phyloP scores from a whole-genome alignment of 1,140 invertebrate species.

The Lasioglossum baleicum region DNA sequence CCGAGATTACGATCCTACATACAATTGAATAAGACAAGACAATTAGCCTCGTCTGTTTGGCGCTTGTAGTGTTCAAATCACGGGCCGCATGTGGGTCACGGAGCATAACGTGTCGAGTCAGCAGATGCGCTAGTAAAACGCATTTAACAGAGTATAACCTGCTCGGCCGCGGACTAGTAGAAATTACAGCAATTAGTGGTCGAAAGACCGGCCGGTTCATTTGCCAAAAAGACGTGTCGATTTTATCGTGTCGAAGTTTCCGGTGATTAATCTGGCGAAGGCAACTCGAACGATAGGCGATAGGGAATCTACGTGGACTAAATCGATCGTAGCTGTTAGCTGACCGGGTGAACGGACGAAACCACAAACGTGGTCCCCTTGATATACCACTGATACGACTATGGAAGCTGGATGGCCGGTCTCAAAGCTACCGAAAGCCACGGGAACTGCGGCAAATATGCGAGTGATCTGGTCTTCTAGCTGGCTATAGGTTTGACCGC shows the following conservation, averaged over 20 bases:
- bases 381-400: constrained; percentile 42
- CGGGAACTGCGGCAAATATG: constrained; percentile 21
- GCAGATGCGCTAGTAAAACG: too few relatives aligned
- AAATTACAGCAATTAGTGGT: constrained; percentile 4
- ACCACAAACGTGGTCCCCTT: constrained; percentile 40
- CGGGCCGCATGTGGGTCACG: too few relatives aligned
- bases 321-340: constrained; percentile 41
- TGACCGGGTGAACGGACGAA: constrained; percentile 28
- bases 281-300: constrained; percentile 1
- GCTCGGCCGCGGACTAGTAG: background rate
- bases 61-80: too few relatives aligned
- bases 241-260: constrained; percentile 23
- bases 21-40: too few relatives aligned
- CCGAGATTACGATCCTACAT: too few relatives aligned
- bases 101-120: too few relatives aligned
- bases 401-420: constrained; percentile 23
- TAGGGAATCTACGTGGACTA: constrained; percentile 17
- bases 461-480: constrained; percentile 11
- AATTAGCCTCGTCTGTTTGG: too few relatives aligned
- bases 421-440: constrained; percentile 37
- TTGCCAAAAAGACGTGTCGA: constrained; percentile 5
- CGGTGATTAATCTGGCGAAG: constrained; percentile 23
- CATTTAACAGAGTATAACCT: too few relatives aligned
- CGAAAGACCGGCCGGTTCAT: constrained; percentile 5
- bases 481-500: constrained; percentile 9